phyloP scores from a whole-genome alignment of 2,888 invertebrate species.

The Syrphus vitripennis region DNA sequence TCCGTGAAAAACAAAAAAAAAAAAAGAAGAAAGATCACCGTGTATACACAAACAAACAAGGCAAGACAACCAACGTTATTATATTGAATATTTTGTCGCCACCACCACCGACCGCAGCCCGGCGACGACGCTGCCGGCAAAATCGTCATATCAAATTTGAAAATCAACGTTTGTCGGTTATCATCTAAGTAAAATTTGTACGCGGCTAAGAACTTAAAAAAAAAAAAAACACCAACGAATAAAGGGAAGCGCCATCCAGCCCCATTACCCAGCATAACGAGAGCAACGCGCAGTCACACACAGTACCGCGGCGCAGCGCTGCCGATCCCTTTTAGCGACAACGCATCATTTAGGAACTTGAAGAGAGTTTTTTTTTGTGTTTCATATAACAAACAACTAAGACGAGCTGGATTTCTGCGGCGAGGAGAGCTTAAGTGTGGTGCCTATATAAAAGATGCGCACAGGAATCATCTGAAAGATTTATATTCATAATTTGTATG shows the following conservation, averaged over 20 bases:
- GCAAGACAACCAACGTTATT: conserved; percentile 32
- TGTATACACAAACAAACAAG: not conserved
- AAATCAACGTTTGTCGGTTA: conserved; percentile 71
- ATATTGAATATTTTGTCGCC: conserved; percentile 69
- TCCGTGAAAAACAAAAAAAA: conserved; percentile 51
- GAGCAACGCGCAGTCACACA: conserved; percentile 49
- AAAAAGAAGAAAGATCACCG: not conserved
- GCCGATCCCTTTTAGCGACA: conserved; percentile 45
- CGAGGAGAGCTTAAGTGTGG: conserved; percentile 30
- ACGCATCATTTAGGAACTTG: conserved; percentile 53
- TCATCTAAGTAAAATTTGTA: conserved; percentile 58
- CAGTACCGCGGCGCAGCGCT: conserved; percentile 15
- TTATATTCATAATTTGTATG: conserved; percentile 69
- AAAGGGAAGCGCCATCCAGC: conserved; percentile 70
- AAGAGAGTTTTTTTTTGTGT: conserved; percentile 8
- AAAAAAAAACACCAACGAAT: conserved; percentile 31
- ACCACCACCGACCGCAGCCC: conserved; percentile 26
- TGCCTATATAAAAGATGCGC: conserved; percentile 28
- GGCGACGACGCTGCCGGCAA: conserved; percentile 12
- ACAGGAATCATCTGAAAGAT: conserved; percentile 63
- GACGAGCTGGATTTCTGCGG: not conserved
- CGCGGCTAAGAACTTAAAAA: conserved; percentile 19
- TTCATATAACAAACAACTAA: conserved; percentile 10
- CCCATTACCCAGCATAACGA: conserved; percentile 66
- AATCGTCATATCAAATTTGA: conserved; percentile 67